Evolutionary conservation across 1,140 invertebrate species (phyloP).

Genomic region (Sarcophaga peregrina): DNA sequence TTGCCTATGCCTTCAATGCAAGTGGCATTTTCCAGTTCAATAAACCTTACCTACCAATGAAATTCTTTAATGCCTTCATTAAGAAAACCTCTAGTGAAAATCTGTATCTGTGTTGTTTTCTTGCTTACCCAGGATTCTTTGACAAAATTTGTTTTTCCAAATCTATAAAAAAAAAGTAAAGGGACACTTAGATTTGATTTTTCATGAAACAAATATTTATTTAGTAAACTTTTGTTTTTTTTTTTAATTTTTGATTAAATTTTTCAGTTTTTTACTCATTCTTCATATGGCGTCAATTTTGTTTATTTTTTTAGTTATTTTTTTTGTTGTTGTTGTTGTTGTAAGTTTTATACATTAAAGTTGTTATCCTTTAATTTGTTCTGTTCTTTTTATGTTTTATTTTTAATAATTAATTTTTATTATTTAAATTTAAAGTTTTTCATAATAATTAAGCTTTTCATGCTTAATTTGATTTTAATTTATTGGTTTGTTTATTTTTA

Average conservation of each 20-base stretch:
- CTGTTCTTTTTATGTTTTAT: neutral
- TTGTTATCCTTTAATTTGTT: no score
- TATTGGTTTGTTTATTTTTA: neutral
- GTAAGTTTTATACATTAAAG: conserved; percentile 25
- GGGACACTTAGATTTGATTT: neutral
- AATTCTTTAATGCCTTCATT: no score
- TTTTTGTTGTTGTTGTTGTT: neutral
- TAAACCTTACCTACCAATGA: no score
- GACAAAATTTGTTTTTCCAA: no score
- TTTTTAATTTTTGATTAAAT: conserved; percentile 33
- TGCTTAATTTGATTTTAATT: conserved; percentile 24
- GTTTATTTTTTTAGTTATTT: neutral
- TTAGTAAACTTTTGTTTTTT: conserved; percentile 38
- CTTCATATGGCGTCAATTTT: no score
- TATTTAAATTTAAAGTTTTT: conserved; percentile 14
- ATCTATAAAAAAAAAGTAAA: no score
- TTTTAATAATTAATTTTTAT: neutral
- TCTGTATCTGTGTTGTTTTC: no score
- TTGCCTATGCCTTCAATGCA: no score
- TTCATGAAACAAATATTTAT: conserved; percentile 41
- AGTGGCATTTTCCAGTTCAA: no score
- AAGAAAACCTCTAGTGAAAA: no score
- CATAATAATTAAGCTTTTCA: conserved; percentile 13
- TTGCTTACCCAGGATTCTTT: no score
- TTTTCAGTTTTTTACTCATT: neutral